A percentile compares a stretch with the other conserved stretches of the same genome.
Conservation (phyloP, 2,888 invertebrate species). For the Hypomecis punctinalis region DNA sequence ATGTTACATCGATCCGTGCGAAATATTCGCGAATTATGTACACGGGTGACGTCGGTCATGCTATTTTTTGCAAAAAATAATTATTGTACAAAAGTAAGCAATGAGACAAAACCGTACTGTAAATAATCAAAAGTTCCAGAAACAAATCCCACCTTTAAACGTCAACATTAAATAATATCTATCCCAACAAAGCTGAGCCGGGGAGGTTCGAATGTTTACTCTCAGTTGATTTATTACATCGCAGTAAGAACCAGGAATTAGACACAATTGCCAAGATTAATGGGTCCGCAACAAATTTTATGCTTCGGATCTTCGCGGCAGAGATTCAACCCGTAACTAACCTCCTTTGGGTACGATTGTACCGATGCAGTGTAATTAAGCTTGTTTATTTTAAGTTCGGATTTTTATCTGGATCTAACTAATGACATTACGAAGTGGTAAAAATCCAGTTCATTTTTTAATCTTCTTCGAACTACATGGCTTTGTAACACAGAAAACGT, state of each 20-base stretch:
- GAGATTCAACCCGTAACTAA: slow-evolving; percentile 51
- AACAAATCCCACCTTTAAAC: slow-evolving; percentile 35
- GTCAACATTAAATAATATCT: slow-evolving; percentile 44
- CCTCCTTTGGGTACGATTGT: slow-evolving; percentile 27
- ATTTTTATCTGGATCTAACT: slow-evolving; percentile 2
- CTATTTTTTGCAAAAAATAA: too few relatives aligned
- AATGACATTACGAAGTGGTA: neutral
- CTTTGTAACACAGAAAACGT: too few relatives aligned
- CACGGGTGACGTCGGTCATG: too few relatives aligned
- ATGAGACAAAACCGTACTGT: neutral
- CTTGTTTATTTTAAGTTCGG: slow-evolving; percentile 12
- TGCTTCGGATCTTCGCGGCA: slow-evolving; percentile 54
- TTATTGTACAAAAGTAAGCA: too few relatives aligned
- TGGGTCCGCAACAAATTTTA: slow-evolving; percentile 69
- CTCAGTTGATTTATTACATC: slow-evolving; percentile 70
- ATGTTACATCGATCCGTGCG: too few relatives aligned
- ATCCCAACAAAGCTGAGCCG: slow-evolving; percentile 35
- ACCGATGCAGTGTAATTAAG: slow-evolving; percentile 23
- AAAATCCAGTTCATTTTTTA: too few relatives aligned
- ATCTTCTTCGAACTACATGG: too few relatives aligned
- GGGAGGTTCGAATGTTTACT: slow-evolving; percentile 51
- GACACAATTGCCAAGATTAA: slow-evolving; percentile 77
- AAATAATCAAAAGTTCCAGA: slow-evolving; percentile 30
- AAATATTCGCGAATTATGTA: too few relatives aligned
- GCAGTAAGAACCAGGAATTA: slow-evolving; percentile 70